Evolutionary conservation across 2,888 invertebrate genomes (phyloP).

Genomic region (Busseola fusca): DNA sequence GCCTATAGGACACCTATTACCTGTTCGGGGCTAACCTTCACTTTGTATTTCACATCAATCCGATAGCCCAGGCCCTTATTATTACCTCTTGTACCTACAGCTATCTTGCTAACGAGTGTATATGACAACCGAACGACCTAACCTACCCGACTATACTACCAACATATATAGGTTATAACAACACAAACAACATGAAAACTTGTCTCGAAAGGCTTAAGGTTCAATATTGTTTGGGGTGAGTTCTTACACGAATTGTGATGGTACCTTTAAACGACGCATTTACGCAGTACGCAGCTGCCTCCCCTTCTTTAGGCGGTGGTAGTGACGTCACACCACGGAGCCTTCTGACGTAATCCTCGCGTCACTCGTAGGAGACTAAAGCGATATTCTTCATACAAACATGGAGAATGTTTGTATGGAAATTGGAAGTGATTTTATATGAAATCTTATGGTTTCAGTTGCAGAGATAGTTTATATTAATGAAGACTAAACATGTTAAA

Average conservation of each 20-base stretch:
- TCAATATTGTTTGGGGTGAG: neutral
- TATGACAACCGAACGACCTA: constrained; percentile 52
- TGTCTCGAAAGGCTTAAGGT: neutral
- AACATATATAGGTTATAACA: neutral
- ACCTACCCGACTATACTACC: constrained; percentile 38
- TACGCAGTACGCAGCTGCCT: constrained; percentile 70
- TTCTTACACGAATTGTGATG: constrained; percentile 25
- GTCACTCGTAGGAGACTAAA: constrained; percentile 58
- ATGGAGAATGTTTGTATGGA: constrained; percentile 27
- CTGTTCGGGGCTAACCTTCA: constrained; percentile 4
- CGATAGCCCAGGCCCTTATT: constrained; percentile 15
- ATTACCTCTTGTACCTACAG: constrained; percentile 29
- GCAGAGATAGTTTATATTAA: neutral
- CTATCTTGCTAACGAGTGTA: constrained; percentile 46
- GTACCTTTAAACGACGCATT: constrained; percentile 61
- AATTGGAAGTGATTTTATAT: constrained; percentile 20
- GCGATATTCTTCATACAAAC: constrained; percentile 40
- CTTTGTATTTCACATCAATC: constrained; percentile 32
- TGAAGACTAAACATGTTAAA: neutral
- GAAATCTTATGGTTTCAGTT: neutral
- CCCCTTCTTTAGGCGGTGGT: constrained; percentile 30
- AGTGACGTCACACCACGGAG: constrained; percentile 68
- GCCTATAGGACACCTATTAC: constrained; percentile 1
- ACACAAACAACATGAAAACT: constrained; percentile 15
- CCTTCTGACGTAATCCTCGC: constrained; percentile 62